Percentiles rank a stretch among this genome's conserved stretches.
These are phyloP conservation scores for Tetragonisca angustula DNA, from an alignment of 2,888 invertebrate genomes.

Conservation along the genomic window DNA sequence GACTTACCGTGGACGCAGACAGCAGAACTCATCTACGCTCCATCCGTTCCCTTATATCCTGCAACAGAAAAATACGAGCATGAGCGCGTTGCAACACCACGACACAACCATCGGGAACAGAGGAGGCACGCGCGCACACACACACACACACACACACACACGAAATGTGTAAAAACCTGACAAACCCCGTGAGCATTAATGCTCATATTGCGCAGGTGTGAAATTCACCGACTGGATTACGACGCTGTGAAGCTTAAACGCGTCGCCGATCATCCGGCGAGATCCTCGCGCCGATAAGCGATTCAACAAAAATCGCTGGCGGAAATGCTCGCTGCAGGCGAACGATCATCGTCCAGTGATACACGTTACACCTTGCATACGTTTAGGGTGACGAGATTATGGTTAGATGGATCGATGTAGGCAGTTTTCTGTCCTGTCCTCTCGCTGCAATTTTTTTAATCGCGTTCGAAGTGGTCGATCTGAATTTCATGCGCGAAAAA, in stretches of 20 bases:
- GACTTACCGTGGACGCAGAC: conserved; percentile 77
- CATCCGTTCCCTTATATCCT: conserved; percentile 76
- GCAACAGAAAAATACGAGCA: conserved; percentile 65
- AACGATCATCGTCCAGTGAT: conserved; percentile 23
- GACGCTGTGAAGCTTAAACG: conserved; percentile 25
- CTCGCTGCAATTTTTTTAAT: neutral
- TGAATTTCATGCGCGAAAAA: neutral
- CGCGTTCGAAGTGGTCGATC: neutral
- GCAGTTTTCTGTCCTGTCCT: neutral
- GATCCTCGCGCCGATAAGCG: conserved; percentile 26
- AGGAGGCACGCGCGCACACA: neutral
- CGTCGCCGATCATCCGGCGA: conserved; percentile 42
- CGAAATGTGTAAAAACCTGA: conserved; percentile 24
- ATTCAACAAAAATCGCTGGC: conserved; percentile 8
- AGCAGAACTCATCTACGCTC: conserved; percentile 80
- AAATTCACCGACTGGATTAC: conserved; percentile 46
- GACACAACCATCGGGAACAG: neutral
- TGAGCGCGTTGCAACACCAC: neutral
- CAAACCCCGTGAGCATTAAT: conserved; percentile 36
- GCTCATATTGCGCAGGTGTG: conserved; percentile 48
- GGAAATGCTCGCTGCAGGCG: conserved; percentile 11
- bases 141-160: neutral
- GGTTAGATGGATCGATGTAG: neutral
- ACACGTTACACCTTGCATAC: neutral
- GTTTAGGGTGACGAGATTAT: neutral